Evolutionary conservation across 2,113 vertebrate genomes (phyloP).

Genomic region (Fukomys damarensis): DNA sequence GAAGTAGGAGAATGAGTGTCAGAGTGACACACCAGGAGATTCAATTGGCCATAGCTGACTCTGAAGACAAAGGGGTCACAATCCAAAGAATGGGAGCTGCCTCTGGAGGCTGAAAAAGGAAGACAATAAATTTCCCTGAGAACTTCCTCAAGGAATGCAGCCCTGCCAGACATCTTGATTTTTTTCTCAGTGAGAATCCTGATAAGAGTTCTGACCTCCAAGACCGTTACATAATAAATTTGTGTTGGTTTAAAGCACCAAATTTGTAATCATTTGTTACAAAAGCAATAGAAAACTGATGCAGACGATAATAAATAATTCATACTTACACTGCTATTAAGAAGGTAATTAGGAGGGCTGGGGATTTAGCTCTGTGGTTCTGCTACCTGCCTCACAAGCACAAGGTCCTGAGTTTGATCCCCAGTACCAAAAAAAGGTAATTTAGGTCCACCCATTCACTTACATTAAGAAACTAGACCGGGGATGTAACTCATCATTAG

Average conservation of each 20-base stretch:
- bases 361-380: too few relatives aligned
- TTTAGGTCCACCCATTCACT: not conserved
- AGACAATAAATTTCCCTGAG: not conserved
- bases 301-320: constrained; percentile 9
- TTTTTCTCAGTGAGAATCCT: not conserved
- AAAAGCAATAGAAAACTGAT: not conserved
- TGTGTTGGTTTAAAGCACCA: not conserved
- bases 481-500: not conserved
- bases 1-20: not conserved
- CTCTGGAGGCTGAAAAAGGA: not conserved
- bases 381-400: too few relatives aligned
- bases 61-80: not conserved
- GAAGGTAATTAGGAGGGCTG: too few relatives aligned
- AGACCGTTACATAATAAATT: not conserved
- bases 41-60: not conserved
- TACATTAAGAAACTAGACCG: not conserved
- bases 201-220: not conserved
- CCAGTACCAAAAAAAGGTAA: too few relatives aligned
- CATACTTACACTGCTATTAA: not conserved
- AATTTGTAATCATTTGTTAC: not conserved
- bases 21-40: not conserved
- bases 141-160: not conserved
- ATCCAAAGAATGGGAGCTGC: not conserved
- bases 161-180: not conserved
- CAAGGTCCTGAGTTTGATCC: too few relatives aligned